A percentile compares a stretch with the other conserved stretches of the same genome.
phyloP scores from a whole-genome alignment of 2,797 vertebrate genomes.

The Cirrhinus mrigala region DNA sequence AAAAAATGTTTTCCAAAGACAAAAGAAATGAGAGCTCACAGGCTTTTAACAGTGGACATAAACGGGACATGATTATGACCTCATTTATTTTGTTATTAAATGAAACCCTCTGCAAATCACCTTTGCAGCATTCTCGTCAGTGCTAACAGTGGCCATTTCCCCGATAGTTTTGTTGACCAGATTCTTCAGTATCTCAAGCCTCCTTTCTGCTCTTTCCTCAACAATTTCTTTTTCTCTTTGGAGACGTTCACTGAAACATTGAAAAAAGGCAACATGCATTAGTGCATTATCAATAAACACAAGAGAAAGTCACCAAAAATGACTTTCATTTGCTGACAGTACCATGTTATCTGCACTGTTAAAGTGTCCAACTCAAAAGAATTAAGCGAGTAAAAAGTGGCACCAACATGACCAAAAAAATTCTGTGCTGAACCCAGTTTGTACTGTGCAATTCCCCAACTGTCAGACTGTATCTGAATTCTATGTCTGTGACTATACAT shows the following conservation, averaged over 20 bases:
- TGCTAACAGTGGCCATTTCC: constrained; percentile 44
- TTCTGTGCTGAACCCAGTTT: background rate
- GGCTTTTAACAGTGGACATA: no score
- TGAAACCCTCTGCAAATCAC: constrained; percentile 48
- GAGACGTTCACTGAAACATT: constrained; percentile 78
- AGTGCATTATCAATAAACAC: background rate
- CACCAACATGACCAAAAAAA: background rate
- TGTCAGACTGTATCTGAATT: background rate
- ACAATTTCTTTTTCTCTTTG: constrained; percentile 81
- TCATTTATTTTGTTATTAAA: background rate
- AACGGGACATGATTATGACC: background rate
- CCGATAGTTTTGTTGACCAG: constrained; percentile 70
- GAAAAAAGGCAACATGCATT: constrained; percentile 22
- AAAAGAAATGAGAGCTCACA: background rate
- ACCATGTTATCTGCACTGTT: background rate
- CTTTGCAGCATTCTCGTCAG: constrained; percentile 32
- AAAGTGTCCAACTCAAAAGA: background rate
- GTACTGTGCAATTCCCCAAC: background rate
- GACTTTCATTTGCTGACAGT: no score
- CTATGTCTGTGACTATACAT: background rate
- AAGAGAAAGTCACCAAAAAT: constrained; percentile 6
- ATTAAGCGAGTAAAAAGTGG: background rate
- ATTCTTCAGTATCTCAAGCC: constrained; percentile 88
- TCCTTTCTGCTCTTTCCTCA: constrained; percentile 85
- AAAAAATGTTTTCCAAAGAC: background rate